These are phyloP conservation scores for Nibea albiflora DNA, from an alignment of 2,113 vertebrate genomes.

Conservation along the genomic window DNA sequence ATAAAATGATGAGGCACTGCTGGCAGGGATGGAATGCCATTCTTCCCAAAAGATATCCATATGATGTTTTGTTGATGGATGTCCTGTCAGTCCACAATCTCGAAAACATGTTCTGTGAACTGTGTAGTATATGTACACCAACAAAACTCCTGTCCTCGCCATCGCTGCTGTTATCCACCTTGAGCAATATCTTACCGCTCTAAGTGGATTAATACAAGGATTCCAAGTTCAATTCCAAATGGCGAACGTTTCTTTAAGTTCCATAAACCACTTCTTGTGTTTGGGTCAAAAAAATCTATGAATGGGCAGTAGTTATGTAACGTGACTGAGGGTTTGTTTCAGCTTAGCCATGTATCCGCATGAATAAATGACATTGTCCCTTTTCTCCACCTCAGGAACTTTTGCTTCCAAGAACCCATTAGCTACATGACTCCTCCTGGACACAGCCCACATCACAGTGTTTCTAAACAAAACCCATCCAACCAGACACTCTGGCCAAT, in stretches of 20 bases:
- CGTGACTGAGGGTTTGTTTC: constrained; percentile 12
- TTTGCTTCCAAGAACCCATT: constrained; percentile 33
- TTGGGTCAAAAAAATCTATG: background rate
- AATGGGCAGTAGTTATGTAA: constrained; percentile 9
- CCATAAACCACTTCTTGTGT: background rate
- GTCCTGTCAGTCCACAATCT: background rate
- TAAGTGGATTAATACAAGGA: background rate
- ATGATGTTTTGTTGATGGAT: background rate
- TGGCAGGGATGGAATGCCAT: background rate
- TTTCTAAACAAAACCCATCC: constrained; percentile 19
- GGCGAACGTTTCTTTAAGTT: background rate
- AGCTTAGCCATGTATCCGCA: background rate
- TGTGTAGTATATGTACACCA: background rate
- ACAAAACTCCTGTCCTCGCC: background rate
- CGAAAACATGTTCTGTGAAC: background rate
- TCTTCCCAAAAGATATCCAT: background rate
- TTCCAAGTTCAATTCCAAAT: background rate
- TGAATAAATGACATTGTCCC: constrained; percentile 10
- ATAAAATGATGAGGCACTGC: background rate
- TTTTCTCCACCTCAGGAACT: constrained; percentile 1
- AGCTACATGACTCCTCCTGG: constrained; percentile 19
- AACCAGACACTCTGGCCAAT: background rate
- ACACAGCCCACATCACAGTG: constrained; percentile 14
- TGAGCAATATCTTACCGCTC: background rate
- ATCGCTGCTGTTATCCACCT: background rate